phyloP scores from a whole-genome alignment of 2,113 vertebrate species.

The Phalacrocorax carbo region DNA sequence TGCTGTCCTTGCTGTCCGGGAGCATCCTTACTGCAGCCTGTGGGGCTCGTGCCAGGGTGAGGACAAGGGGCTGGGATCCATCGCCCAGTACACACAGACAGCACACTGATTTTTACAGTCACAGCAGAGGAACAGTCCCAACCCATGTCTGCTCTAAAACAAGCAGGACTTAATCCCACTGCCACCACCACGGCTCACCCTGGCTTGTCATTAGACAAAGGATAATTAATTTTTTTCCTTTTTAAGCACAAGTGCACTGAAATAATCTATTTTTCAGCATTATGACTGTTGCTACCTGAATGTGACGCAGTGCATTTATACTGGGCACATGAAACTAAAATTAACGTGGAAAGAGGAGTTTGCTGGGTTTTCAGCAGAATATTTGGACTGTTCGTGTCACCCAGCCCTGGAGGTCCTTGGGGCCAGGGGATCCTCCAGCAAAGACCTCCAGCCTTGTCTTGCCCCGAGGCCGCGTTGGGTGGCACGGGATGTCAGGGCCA shows the following conservation, averaged over 20 bases:
- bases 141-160: not conserved
- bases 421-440: not conserved
- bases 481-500: not conserved
- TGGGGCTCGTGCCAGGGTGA: accelerated
- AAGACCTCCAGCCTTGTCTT: accelerated
- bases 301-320: not conserved
- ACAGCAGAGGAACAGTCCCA: not conserved
- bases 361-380: not conserved
- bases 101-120: not conserved
- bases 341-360: not conserved
- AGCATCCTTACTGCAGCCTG: not conserved
- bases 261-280: not conserved
- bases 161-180: not conserved
- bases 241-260: not conserved
- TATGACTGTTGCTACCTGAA: not conserved
- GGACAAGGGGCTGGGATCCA: not conserved
- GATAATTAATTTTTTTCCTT: not conserved
- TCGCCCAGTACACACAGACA: accelerated
- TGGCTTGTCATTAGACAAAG: not conserved
- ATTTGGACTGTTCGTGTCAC: accelerated
- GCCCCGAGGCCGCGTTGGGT: accelerated
- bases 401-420: not conserved
- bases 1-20: not conserved
- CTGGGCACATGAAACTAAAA: not conserved
- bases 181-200: not conserved